Evolutionary conservation across 2,113 vertebrate genomes (phyloP), one percentile per base, ranked within the genome.

Genomic region (Sula dactylatra): DNA sequence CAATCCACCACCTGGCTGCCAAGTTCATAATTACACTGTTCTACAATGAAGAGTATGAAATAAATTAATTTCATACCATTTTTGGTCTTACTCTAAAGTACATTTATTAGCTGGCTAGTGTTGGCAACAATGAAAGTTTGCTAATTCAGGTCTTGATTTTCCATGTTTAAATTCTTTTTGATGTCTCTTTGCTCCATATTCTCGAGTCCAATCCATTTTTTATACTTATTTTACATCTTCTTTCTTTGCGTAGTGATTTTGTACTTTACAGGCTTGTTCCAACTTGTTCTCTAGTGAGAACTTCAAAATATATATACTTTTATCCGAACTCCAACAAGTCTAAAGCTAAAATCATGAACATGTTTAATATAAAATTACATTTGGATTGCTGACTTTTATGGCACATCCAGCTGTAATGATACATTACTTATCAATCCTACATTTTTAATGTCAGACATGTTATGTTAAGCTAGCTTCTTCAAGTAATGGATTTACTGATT

Each of bases 401-500:
- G 91, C 96, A 94, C 65, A 93, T 92, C 79, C 81, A 88, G 91
- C 72, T 77, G 52, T 93, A 93, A 95, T 69, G 94, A 97, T 95
- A 95, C 86, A 85, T 86, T 96, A 95, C 92, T 96, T 97, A 97
- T 96, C 97, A 91, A 97, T 97, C 94, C 71, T 93, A 96, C 76
- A 54, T 95, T 97, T 97, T 96, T 95, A 96, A 97, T 88, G 95
- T 97, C 94, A 97, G 96, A 86, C 94, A 66, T 90, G 90, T 97
- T 97, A 97, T 93, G 93, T 97, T 97, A 97, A 98, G 96, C 93
- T 93, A 92, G 83, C 88, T 97, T 94, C 72, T 89, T 95, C 94
- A 95, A 97, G 88, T 95, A 92, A 97, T 97, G 97, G 97, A 96
- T 97, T 98, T 97, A 96, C 97, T 97, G 98, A 98, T 98, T 97